A percentile compares a stretch with the other conserved stretches of the same genome.
Evolutionary conservation across 2,888 invertebrate genomes (phyloP).

Genomic region (Drosophila infuscata): DNA sequence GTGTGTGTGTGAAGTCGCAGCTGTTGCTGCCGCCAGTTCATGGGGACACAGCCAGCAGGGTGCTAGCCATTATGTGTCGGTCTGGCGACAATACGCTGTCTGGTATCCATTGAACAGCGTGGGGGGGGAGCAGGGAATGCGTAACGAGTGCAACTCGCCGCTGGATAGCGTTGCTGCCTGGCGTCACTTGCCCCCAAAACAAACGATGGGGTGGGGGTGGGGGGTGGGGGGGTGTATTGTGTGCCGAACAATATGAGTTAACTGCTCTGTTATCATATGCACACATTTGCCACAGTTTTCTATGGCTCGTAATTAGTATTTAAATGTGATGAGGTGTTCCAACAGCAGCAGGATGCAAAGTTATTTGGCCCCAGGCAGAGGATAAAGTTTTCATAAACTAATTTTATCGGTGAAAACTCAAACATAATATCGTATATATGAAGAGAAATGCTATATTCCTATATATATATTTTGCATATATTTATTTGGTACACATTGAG

Average conservation of each 20-base stretch:
- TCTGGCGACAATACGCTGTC: slow-evolving; percentile 61
- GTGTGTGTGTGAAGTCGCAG: slow-evolving; percentile 18
- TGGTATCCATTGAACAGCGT: slow-evolving; percentile 16
- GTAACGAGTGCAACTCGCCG: slow-evolving; percentile 52
- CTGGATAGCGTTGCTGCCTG: slow-evolving; percentile 9
- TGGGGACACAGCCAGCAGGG: slow-evolving; percentile 35
- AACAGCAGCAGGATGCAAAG: slow-evolving; percentile 4
- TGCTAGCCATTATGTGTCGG: slow-evolving; percentile 50
- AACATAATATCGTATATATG: neutral
- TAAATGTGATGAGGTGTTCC: slow-evolving; percentile 42
- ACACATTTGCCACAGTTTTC: slow-evolving; percentile 46
- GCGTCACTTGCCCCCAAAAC: slow-evolving; percentile 37
- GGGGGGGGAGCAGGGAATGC: slow-evolving; percentile 7
- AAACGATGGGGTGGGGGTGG: neutral
- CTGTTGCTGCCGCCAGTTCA: slow-evolving; percentile 36
- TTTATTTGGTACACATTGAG: no score
- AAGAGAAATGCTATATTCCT: no score
- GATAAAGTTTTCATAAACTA: slow-evolving; percentile 67
- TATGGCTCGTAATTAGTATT: slow-evolving; percentile 62
- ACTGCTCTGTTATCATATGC: slow-evolving; percentile 33
- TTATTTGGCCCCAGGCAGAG: neutral
- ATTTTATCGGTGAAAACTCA: slow-evolving; percentile 34
- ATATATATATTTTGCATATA: no score
- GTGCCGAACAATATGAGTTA: slow-evolving; percentile 7
- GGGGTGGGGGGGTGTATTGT: neutral